Percentiles rank a stretch among this genome's conserved stretches.
These are phyloP conservation scores for Lampropteryx suffumata DNA, from an alignment of 2,888 invertebrate species.

Conservation along the genomic window DNA sequence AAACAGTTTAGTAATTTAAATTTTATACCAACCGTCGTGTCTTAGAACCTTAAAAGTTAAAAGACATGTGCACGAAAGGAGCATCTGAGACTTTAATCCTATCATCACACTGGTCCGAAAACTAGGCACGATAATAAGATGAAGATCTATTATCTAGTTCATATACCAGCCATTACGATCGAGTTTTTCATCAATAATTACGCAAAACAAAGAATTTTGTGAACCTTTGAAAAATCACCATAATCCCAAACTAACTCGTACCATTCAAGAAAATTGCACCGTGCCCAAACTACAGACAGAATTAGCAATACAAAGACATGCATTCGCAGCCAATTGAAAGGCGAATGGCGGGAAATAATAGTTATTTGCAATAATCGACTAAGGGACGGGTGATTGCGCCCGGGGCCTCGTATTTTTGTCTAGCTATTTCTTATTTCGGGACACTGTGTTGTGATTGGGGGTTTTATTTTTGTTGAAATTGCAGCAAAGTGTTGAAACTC, in stretches of 20 bases:
- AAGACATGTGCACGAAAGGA: too few relatives aligned
- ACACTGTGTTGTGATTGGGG: slow-evolving; percentile 26
- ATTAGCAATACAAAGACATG: slow-evolving; percentile 77
- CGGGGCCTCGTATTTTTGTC: slow-evolving; percentile 64
- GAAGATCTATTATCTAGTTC: too few relatives aligned
- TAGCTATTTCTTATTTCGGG: slow-evolving; percentile 38
- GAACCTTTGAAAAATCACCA: not conserved
- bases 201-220: too few relatives aligned
- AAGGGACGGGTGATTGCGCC: slow-evolving; percentile 80
- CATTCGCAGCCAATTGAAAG: slow-evolving; percentile 68
- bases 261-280: slow-evolving; percentile 32
- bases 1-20: too few relatives aligned
- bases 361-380: slow-evolving; percentile 77
- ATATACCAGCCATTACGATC: too few relatives aligned
- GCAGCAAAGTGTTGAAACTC: too few relatives aligned
- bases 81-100: too few relatives aligned
- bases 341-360: slow-evolving; percentile 64
- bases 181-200: too few relatives aligned
- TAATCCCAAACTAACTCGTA: slow-evolving; percentile 3
- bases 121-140: too few relatives aligned
- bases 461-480: not conserved
- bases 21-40: too few relatives aligned
- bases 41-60: too few relatives aligned
- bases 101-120: too few relatives aligned
- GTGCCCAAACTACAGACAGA: slow-evolving; percentile 60